Evolutionary conservation across 2,888 invertebrate genomes (phyloP), one percentile per base, ranked within the genome.

Genomic region (Diarsia dahlii): DNA sequence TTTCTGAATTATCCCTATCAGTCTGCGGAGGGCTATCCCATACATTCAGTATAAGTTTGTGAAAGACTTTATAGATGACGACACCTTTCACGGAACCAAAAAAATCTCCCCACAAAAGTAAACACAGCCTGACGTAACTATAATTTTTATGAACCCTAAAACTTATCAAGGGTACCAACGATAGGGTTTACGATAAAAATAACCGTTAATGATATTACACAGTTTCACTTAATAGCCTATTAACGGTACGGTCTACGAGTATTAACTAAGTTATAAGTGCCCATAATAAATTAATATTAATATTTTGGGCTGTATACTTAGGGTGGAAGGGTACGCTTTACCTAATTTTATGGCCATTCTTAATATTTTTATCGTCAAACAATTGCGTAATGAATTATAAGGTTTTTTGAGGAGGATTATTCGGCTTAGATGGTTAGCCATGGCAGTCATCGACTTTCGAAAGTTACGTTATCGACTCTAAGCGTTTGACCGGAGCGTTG

Each of bases 261-360:
- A 79, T 77, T 65, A 77, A 72, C 23, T 52, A n/a, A 64, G 46
- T 52, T 65, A 60, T 58, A 78, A 79, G 72, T 65, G 52, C n/a
- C 65, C 54, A 71, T 85, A 73, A 82, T 74, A 80, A 82, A 63
- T 72, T 82, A 68, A 77, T 80, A 85, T 79, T 73, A 84, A 76
- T 80, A 48, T 71, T 39, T 66, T 68, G 34, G 46, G 64, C 20
- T 50, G 54, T 67, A 15, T 67, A 6, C 20, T 64, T 76, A 50
- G 23, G 34, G 1, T 3, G 13, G 8, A 68, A 78, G 50, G 50
- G 54, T 68, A n/a, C 45, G 39, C 9, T 50, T 56, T 50, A 23
- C 58, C 56, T 78, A 70, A 82, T 82, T 67, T 72, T 64, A 63
- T 50, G 18, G 9, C 4, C 4, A 45, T 50, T 63, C 46, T 23